Base-by-base conservation (phyloP, 1,140 invertebrate genomes). In the Probaryconus sp. region DNA sequence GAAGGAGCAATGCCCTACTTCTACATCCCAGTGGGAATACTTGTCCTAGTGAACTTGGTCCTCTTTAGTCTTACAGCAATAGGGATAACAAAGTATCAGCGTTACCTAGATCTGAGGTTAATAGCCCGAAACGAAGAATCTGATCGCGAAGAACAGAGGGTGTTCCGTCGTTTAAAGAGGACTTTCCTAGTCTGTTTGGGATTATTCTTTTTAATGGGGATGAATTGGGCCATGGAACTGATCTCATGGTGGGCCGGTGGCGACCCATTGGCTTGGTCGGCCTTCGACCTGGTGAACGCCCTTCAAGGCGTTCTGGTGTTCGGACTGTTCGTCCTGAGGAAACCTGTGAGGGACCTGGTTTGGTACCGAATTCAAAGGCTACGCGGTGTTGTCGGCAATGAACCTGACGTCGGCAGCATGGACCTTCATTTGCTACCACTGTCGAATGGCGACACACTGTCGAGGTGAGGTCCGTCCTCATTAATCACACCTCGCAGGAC, bases 1-100 rank as follows among this genome's bases (percentile, higher is more conserved):
- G 77, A 87, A 55, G 86, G 89, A 24, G 89, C 90, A 2, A 81
- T 92, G 69, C 90, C 90, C 2, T 92, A 91, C 71, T 92, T 92
- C 72, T 92, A 92, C 77, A 88, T 89, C 1, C 90, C 91, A 0
- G 86, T 91, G 2, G 90, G 90, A 0, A 55, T 90, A 4, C 88
- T 92, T 3, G 81, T 91, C 0, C 31, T 88, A 1, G 81, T 72
- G 9, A 92, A 92, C 55, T 82, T 89, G 61, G 50, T 89, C 0
- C 83, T 92, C 26, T 91, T 91, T 74, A 28, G 87, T 1, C 71
- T 91, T 61, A 91, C 90, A 0, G 87, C 83, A n/a, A 13, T 82
- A 2, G 80, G 78, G 0, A 80, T 88, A 28, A 78, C 75, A 0
- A 76, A 69, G 0, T 85, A 85, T 18, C 86, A 88, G 31, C 72